Base-by-base conservation (phyloP, 2,797 vertebrate genomes). In the Typhlichthys subterraneus region DNA sequence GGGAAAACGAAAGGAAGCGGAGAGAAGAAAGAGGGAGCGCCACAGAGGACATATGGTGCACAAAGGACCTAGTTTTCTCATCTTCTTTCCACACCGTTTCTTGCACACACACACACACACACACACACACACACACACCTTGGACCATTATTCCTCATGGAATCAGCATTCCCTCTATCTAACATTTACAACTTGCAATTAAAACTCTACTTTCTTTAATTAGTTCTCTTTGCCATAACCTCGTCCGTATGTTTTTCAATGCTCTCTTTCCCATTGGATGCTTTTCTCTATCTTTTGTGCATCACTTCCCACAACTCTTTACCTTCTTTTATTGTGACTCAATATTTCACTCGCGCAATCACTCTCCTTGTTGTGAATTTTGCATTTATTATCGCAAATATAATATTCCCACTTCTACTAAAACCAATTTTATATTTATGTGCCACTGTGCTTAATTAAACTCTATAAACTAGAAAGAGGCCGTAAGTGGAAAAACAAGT, bases 141-240 rank as follows among this genome's bases (percentile, higher is more conserved):
- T 81, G 81, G 81, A 84, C 71, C 59, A 55, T 67, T 65, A 75
- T 49, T 72, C 82, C 83, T 72, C 33, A 5, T 60, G 79, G 81
- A 83, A 79, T 73, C 76, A 77, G 14, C 38, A 55, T 38, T 63
- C 53, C 23, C 51, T 51, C 38, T 12, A n/a, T 15, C 29, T 38
- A 49, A 33, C 53, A 5, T 23, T 12, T 56, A 48, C 8, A 45
- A 73, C 77, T 82, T 63, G 70, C 75, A 79, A 76, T 75, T 84
- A 75, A 79, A 82, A 85, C 63, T 81, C 67, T 10, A 75, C 69
- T 80, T 87, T 78, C 71, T 77, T 75, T 70, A 83, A 86, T 87
- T 73, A 80, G 80, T 75, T 79, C 64, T 66, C 69, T 71, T 60
- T 63, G 59, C 29, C 51, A 12, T 45, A 59, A 57, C 58, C 63